Percentiles rank a stretch among this genome's conserved stretches.
Evolutionary conservation across 2,888 invertebrate genomes (phyloP).

Genomic region (Limnephilus marmoratus): DNA sequence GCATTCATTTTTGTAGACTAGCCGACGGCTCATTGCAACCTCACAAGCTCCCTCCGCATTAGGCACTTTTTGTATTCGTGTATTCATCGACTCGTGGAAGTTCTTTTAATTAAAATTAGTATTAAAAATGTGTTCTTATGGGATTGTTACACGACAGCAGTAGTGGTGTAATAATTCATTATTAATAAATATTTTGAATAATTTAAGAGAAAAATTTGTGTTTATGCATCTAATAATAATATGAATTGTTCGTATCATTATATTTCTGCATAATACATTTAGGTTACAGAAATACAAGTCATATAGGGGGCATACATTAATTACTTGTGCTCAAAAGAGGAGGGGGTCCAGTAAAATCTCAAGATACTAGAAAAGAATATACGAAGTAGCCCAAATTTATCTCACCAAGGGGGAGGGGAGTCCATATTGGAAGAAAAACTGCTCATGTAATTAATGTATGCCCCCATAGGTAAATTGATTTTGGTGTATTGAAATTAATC

Average conservation of each 20-base stretch:
- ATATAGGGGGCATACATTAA: background rate
- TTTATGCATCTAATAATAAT: background rate
- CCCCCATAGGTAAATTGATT: background rate
- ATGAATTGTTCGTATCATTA: background rate
- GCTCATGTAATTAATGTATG: too few species aligned
- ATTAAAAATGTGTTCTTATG: background rate
- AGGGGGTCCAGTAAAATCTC: too few species aligned
- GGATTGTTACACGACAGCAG: background rate
- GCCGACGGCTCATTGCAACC: background rate
- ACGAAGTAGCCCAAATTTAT: too few species aligned
- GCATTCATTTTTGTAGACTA: slow-evolving; percentile 7
- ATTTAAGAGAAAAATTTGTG: background rate
- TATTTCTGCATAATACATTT: background rate
- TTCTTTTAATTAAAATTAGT: background rate
- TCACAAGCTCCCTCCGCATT: background rate
- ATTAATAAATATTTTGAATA: background rate
- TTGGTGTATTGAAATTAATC: background rate
- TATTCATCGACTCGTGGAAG: background rate
- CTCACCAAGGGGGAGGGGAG: too few species aligned
- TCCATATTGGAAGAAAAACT: too few species aligned
- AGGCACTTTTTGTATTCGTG: background rate
- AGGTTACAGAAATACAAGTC: background rate
- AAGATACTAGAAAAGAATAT: too few species aligned
- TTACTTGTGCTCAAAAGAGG: too few species aligned
- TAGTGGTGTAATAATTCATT: background rate